Percentiles rank a stretch among this genome's conserved stretches.
phyloP scores from a whole-genome alignment of 2,797 vertebrate genomes.

The Yasuhikotakia modesta region DNA sequence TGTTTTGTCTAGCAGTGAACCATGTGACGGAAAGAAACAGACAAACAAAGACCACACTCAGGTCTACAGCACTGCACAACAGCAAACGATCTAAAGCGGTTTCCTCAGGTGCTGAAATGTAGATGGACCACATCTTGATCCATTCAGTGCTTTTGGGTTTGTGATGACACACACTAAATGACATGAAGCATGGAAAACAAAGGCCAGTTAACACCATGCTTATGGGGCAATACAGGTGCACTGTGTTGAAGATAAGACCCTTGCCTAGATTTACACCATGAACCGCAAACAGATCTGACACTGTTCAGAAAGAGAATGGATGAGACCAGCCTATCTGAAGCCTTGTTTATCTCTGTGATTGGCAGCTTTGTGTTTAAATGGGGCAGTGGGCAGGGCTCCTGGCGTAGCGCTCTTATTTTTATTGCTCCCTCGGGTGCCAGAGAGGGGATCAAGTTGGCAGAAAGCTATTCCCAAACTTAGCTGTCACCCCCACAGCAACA shows the following conservation, averaged over 20 bases:
- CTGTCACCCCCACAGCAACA: constrained; percentile 73
- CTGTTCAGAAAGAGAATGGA: constrained; percentile 43
- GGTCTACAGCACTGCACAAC: constrained; percentile 20
- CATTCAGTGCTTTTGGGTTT: constrained; percentile 28
- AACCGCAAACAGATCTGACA: constrained; percentile 37
- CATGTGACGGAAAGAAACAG: constrained; percentile 27
- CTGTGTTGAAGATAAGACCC: constrained; percentile 7
- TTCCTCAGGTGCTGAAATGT: constrained; percentile 27
- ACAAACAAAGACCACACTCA: constrained; percentile 26
- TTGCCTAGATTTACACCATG: background rate
- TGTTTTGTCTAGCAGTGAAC: constrained; percentile 51
- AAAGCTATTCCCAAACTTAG: constrained; percentile 78
- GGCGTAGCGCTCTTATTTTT: constrained; percentile 72
- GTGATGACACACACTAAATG: constrained; percentile 20
- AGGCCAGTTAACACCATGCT: constrained; percentile 11
- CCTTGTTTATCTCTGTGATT: constrained; percentile 75
- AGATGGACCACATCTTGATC: constrained; percentile 44
- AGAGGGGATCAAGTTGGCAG: constrained; percentile 70
- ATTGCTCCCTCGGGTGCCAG: constrained; percentile 75
- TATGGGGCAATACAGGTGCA: constrained; percentile 16
- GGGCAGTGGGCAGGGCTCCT: constrained; percentile 63
- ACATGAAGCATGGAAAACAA: constrained; percentile 23
- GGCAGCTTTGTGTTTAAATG: constrained; percentile 73
- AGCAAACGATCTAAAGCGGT: constrained; percentile 26
- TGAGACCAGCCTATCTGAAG: constrained; percentile 51